Evolutionary conservation across 2,113 vertebrate genomes (phyloP), one percentile per base, ranked within the genome.

Genomic region (Romanogobio albipinnatus): DNA sequence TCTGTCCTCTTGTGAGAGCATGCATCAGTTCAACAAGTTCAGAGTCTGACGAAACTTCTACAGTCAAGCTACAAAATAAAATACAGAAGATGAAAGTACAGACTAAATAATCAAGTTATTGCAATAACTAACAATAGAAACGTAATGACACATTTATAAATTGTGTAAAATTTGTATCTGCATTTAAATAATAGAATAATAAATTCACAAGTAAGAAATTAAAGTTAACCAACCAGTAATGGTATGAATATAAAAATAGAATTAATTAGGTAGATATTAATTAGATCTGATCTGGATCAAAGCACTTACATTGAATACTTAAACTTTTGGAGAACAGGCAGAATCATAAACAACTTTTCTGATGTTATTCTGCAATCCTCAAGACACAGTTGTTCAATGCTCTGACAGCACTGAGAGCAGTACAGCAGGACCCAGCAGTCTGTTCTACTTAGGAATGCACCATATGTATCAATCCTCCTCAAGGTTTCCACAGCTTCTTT

Each of bases 401-500:
- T 0, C 33, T 39, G 5, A 19, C 77, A 81, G 45, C 51, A 73
- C 78, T 76, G 84, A 29, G 73, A 6, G 33, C 84, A 86, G 56
- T 86, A 84, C 7, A 15, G 6, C 45, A 70, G 61, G 4, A 58
- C 76, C 36, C 24, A 47, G 11, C 76, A 87, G n/a, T 81, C 76
- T 15, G 43, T 58, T 49, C 74, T 81, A 58, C 29, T 78, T 0
- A 77, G 13, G 29, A 3, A 0, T 33, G 1, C 0, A 19, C 0
- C 7, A 76, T 33, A 33, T 29, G 6, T 0, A 33, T 1, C 0
- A 5, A 76, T 5, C 0, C 0, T 4, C 9, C 51, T 43, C 74
- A 10, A 53, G 9, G 3, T 3, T 7, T 75, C 9, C 76, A 87
- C 68, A 17, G 24, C 36, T 8, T 47, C 11, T 9, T 9, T 17